Percentiles rank a stretch among this genome's conserved stretches.
These are phyloP conservation scores for Ceratina australensis DNA, from an alignment of 1,140 invertebrate species.

Conservation along the genomic window DNA sequence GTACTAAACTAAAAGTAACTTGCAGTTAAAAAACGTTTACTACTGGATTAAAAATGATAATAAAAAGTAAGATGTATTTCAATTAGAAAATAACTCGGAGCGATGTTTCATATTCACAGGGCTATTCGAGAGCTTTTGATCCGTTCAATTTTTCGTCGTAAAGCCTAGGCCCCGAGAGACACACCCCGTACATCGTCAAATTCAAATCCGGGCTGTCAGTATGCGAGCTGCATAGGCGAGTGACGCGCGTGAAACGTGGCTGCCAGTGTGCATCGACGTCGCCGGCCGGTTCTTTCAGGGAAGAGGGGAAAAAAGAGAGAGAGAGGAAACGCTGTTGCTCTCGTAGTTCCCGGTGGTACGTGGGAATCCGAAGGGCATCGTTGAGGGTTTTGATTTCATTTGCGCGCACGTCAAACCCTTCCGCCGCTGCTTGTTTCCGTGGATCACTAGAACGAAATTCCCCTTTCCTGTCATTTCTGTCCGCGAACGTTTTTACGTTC, in stretches of 20 bases:
- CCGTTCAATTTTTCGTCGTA: neutral
- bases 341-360: too few relatives aligned
- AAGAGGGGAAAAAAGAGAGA: too few relatives aligned
- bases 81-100: too few relatives aligned
- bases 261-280: constrained; percentile 13
- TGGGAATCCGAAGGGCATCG: constrained; percentile 16
- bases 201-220: constrained; percentile 12
- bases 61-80: too few relatives aligned
- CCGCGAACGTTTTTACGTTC: too few relatives aligned
- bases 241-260: constrained; percentile 15
- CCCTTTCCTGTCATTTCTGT: neutral
- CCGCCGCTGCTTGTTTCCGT: neutral
- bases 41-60: too few relatives aligned
- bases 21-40: too few relatives aligned
- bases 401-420: constrained; percentile 3
- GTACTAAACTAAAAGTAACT: too few relatives aligned
- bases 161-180: neutral
- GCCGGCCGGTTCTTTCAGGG: too few relatives aligned
- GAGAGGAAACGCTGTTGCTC: too few relatives aligned
- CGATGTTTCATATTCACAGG: too few relatives aligned
- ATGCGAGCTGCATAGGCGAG: constrained; percentile 10
- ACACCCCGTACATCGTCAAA: neutral
- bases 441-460: constrained; percentile 1
- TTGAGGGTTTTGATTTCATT: constrained; percentile 22
- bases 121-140: too few relatives aligned